A percentile compares a stretch with the other conserved stretches of the same genome.
phyloP scores from a whole-genome alignment of 2,113 vertebrate genomes.

The Stercorarius parasiticus region DNA sequence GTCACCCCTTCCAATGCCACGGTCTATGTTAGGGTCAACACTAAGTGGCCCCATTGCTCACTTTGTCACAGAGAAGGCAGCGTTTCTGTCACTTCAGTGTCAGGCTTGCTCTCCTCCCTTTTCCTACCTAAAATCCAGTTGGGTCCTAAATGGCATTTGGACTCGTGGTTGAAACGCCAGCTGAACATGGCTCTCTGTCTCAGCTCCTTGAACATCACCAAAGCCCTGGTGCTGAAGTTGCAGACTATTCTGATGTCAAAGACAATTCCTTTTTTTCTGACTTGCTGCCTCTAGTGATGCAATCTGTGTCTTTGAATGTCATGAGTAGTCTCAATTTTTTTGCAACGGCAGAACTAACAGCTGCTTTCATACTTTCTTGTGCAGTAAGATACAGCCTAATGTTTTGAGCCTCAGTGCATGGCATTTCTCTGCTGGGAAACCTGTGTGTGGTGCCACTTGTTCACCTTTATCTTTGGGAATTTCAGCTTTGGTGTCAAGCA shows the following conservation, averaged over 20 bases:
- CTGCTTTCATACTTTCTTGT: background rate
- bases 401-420: background rate
- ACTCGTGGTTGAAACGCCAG: background rate
- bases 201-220: background rate
- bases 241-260: background rate
- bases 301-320: background rate
- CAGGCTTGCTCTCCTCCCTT: background rate
- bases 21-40: background rate
- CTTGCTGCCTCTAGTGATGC: background rate
- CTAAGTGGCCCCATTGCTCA: background rate
- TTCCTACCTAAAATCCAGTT: background rate
- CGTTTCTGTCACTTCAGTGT: background rate
- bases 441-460: background rate
- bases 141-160: background rate
- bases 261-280: background rate
- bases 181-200: background rate
- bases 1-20: background rate
- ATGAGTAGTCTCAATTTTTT: background rate
- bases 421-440: background rate
- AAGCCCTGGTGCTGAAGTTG: background rate
- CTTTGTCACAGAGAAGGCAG: background rate
- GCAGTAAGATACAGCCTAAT: background rate
- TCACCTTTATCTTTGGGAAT: background rate
- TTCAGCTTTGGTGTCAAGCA: background rate
- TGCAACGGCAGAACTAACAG: rapidly evolving